Evolutionary conservation across 2,888 invertebrate species (phyloP).

Genomic region (Drosophila pegasa): DNA sequence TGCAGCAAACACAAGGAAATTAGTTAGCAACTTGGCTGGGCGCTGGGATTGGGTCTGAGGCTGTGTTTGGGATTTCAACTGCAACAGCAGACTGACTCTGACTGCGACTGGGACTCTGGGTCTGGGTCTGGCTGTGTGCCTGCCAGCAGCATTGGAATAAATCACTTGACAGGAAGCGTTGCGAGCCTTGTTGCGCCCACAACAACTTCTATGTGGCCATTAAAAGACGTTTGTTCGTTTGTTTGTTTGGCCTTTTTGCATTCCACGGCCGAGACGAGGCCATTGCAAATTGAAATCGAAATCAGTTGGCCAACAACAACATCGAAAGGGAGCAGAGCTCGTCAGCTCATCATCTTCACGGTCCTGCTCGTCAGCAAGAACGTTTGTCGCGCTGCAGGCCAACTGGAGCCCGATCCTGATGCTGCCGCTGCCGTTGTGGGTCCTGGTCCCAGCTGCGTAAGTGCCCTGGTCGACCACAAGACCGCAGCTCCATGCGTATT

Average conservation of each 20-base stretch:
- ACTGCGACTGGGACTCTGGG: slow-evolving; percentile 4
- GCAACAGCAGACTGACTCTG: neutral
- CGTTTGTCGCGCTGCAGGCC: slow-evolving; percentile 44
- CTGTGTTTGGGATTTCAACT: slow-evolving; percentile 13
- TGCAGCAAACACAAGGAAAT: slow-evolving; percentile 76
- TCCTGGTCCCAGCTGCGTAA: slow-evolving; percentile 59
- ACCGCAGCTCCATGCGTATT: slow-evolving; percentile 59
- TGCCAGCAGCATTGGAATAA: slow-evolving; percentile 71
- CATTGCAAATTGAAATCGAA: slow-evolving; percentile 77
- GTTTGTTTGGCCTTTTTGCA: slow-evolving; percentile 39
- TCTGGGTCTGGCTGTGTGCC: slow-evolving; percentile 34
- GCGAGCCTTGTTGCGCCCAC: slow-evolving; percentile 78
- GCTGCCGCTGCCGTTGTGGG: slow-evolving; percentile 6
- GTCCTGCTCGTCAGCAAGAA: slow-evolving; percentile 16
- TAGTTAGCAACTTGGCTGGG: slow-evolving; percentile 58
- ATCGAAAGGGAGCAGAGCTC: slow-evolving; percentile 28
- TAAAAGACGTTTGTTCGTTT: slow-evolving; percentile 77
- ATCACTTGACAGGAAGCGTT: slow-evolving; percentile 81
- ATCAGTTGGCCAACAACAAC: slow-evolving; percentile 64
- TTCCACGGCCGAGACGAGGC: slow-evolving; percentile 44
- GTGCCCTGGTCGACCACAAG: slow-evolving; percentile 73
- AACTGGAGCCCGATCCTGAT: slow-evolving; percentile 13
- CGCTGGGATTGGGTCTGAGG: slow-evolving; percentile 19
- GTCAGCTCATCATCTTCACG: slow-evolving; percentile 36
- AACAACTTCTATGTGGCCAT: slow-evolving; percentile 77